Base-by-base conservation (phyloP, 2,888 invertebrate genomes). In the Ellobium chinense region DNA sequence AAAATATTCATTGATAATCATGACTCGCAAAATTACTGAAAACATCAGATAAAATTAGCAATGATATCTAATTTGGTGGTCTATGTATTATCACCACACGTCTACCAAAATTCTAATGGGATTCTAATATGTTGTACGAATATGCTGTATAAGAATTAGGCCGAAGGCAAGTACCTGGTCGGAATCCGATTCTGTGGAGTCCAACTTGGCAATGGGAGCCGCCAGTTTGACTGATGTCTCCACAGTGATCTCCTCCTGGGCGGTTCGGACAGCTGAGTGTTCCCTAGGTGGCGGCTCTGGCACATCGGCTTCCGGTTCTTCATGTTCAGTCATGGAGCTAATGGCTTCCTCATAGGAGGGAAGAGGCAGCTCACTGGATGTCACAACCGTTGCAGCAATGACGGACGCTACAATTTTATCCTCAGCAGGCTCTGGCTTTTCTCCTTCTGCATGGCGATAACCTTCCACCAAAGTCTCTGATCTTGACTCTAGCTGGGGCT, bases 301-400 rank as follows among this genome's bases (percentile, higher is more conserved):
- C 7, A 85, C 87, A 12, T 80, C 86, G 12, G 87, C 88, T 78
- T 85, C 84, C 79, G 84, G 82, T 54, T 86, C 83, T 60, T 18
- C 31, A 34, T 56, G 56, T 14, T 31, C 46, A 2, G 87, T 87
- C 34, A 24, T 29, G 29, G 34, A 63, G 14, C 27, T 36, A 5
- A 77, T 4, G 0, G 83, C 81, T 73, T 89, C 88, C 58, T 89
- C 88, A 46, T 89, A 89, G 0, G 88, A 84, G 0, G 88, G 89
- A 37, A 89, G 81, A 0, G 85, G 85, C 21, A 79, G 83, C 18
- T 82, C 84, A n/a, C 46, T 58, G 1, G n/a, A 65, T 7, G 4
- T 56, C 34, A 63, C 78, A 21, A 70, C 73, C 36, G 7, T 12
- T 18, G 63, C 37, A 18, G 63, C 27, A 36, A 14, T 14, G 0